phyloP scores from a whole-genome alignment of 2,888 invertebrate species.

The Sesamia inferens region DNA sequence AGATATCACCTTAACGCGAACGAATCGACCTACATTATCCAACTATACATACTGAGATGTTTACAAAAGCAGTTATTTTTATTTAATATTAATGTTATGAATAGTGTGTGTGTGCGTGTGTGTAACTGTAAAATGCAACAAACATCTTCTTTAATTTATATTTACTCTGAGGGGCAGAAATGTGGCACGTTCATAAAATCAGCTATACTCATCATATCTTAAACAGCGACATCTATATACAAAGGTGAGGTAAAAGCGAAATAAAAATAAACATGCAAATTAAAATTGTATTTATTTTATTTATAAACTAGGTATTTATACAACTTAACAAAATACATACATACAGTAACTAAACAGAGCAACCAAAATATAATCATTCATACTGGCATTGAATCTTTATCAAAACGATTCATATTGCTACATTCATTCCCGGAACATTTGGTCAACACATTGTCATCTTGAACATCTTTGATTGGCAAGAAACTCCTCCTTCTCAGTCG shows the following conservation, averaged over 20 bases:
- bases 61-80: conserved; percentile 78
- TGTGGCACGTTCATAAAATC: conserved; percentile 4
- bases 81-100: conserved; percentile 45
- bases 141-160: neutral
- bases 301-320: conserved; percentile 90
- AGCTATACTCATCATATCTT: neutral
- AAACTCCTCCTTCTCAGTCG: conserved; percentile 59
- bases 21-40: conserved; percentile 75
- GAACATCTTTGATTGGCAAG: conserved; percentile 66
- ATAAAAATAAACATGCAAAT: conserved; percentile 84
- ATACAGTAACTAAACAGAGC: conserved; percentile 88
- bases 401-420: conserved; percentile 59
- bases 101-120: conserved; percentile 38
- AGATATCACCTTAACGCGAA: conserved; percentile 79
- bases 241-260: conserved; percentile 70
- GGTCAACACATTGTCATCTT: conserved; percentile 28
- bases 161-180: neutral
- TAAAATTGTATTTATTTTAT: conserved; percentile 86
- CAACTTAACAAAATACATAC: conserved; percentile 90
- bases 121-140: conserved; percentile 40
- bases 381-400: conserved; percentile 71
- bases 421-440: conserved; percentile 58
- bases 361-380: conserved; percentile 86
- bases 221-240: conserved; percentile 52
- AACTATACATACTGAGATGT: conserved; percentile 80